These are phyloP conservation scores for Harlomillsia oculata DNA, from an alignment of 1,140 invertebrate species.

Conservation along the genomic window DNA sequence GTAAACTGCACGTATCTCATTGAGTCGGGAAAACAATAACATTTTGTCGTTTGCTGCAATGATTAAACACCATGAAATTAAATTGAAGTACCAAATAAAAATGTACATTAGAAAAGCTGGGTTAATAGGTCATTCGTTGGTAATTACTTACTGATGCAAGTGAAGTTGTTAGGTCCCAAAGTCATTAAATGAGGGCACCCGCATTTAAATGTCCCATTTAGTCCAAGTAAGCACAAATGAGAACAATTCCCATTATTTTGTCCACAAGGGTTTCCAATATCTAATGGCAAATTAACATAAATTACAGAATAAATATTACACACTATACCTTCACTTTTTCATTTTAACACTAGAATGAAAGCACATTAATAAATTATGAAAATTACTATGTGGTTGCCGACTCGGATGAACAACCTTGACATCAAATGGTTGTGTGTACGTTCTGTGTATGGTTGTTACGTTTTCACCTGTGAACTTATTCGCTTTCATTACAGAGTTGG, in stretches of 20 bases:
- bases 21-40: slow-evolving; percentile 59
- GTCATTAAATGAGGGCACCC: slow-evolving; percentile 70
- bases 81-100: background rate
- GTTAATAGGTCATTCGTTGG: background rate
- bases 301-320: no score
- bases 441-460: slow-evolving; percentile 49
- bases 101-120: background rate
- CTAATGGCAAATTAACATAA: no score
- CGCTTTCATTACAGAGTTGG: slow-evolving; percentile 52
- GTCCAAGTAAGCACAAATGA: slow-evolving; percentile 53
- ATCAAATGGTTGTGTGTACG: slow-evolving; percentile 57
- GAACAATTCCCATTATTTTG: slow-evolving; percentile 53
- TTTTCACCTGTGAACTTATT: slow-evolving; percentile 57
- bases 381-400: slow-evolving; percentile 48
- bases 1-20: slow-evolving; percentile 75
- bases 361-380: slow-evolving; percentile 8
- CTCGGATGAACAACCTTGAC: slow-evolving; percentile 54
- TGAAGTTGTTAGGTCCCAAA: slow-evolving; percentile 49
- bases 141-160: slow-evolving; percentile 53
- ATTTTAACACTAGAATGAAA: no score
- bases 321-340: no score
- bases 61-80: background rate
- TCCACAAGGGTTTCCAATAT: slow-evolving; percentile 48
- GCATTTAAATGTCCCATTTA: slow-evolving; percentile 53
- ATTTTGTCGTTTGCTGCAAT: slow-evolving; percentile 61